Evolutionary conservation across 2,113 vertebrate genomes (phyloP).

Genomic region (Xerus inauris): DNA sequence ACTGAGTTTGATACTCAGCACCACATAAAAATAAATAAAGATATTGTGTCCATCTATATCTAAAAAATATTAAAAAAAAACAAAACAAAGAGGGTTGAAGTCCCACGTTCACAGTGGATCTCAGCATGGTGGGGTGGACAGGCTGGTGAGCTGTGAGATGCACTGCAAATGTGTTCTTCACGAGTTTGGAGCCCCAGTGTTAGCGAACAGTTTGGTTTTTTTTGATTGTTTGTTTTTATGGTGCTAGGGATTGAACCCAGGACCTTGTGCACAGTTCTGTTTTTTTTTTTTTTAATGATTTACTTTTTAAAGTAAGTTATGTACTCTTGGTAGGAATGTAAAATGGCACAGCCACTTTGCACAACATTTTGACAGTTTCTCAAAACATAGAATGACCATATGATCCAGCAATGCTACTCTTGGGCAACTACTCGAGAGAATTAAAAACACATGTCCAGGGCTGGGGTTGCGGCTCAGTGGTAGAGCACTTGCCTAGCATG

Average conservation of each 20-base stretch:
- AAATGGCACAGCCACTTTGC: not conserved
- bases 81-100: not conserved
- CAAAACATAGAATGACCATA: not conserved
- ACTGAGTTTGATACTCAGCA: too few relatives aligned
- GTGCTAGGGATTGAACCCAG: too few relatives aligned
- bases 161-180: fast-evolving
- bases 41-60: too few relatives aligned
- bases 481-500: too few relatives aligned
- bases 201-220: not conserved
- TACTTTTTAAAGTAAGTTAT: not conserved
- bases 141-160: not conserved
- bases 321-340: not conserved
- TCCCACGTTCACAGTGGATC: not conserved
- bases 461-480: too few relatives aligned
- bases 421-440: not conserved
- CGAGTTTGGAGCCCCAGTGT: not conserved
- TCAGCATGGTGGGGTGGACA: not conserved
- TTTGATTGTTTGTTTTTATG: not conserved
- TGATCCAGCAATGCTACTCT: slow-evolving; percentile 17
- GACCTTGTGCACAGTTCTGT: too few relatives aligned
- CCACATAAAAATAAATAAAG: too few relatives aligned
- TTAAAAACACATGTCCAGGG: slow-evolving; percentile 55
- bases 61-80: too few relatives aligned
- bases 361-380: not conserved
- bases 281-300: not conserved